Conservation (phyloP, 2,888 invertebrate species). For the Dermolepida albohirtum region DNA sequence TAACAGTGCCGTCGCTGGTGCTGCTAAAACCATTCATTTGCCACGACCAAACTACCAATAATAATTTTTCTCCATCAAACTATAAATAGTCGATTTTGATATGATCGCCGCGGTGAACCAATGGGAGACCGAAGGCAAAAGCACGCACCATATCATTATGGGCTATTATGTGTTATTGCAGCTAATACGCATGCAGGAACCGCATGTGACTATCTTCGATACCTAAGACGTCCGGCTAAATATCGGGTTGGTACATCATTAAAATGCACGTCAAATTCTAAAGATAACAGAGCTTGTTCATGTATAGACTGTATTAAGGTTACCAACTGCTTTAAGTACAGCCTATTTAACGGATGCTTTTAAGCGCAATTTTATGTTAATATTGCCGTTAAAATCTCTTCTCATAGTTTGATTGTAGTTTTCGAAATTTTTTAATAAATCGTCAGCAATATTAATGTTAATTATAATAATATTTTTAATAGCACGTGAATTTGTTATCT, state of each 20-base stretch:
- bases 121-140: constrained; percentile 58
- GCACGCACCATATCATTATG: constrained; percentile 65
- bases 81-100: constrained; percentile 65
- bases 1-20: constrained; percentile 19
- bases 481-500: too few relatives aligned
- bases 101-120: constrained; percentile 62
- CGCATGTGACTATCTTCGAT: constrained; percentile 61
- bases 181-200: constrained; percentile 63
- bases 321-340: not conserved
- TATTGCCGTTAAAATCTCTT: constrained; percentile 12
- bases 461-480: too few relatives aligned
- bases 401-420: constrained; percentile 6
- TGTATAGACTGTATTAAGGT: constrained; percentile 32
- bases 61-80: constrained; percentile 66
- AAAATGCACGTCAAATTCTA: constrained; percentile 61
- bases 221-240: constrained; percentile 58
- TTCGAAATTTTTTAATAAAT: constrained; percentile 4
- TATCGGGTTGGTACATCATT: constrained; percentile 59
- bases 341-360: constrained; percentile 21
- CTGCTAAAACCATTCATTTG: constrained; percentile 60
- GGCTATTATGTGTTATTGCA: constrained; percentile 66
- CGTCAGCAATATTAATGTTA: not conserved
- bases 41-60: constrained; percentile 63
- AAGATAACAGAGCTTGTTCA: constrained; percentile 37
- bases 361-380: constrained; percentile 29